Evolutionary conservation across 2,113 vertebrate genomes (phyloP).

Genomic region (Mandrillus leucophaeus): DNA sequence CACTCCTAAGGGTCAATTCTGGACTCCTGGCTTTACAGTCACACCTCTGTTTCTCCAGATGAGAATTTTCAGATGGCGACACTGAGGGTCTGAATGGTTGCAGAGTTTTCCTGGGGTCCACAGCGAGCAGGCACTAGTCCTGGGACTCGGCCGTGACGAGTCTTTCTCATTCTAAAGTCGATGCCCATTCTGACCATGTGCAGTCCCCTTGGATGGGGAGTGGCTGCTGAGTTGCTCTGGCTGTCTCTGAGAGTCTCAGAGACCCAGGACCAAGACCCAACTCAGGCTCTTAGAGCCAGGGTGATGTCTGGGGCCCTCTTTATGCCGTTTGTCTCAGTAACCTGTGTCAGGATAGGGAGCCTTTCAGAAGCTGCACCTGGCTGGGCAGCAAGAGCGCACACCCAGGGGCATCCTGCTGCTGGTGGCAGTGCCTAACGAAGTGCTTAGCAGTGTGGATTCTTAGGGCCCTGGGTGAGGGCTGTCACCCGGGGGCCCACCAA

Average conservation of each 20-base stretch:
- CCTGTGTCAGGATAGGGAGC: rapidly evolving
- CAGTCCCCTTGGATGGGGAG: rapidly evolving
- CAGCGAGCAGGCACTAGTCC: background rate
- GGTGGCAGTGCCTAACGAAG: rapidly evolving
- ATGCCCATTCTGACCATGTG: rapidly evolving
- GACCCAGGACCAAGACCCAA: background rate
- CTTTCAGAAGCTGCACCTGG: background rate
- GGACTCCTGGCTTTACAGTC: background rate
- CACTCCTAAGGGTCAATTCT: rapidly evolving
- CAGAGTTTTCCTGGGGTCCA: background rate
- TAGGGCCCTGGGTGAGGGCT: background rate
- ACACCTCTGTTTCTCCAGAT: background rate
- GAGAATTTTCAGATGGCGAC: background rate
- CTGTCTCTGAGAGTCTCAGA: background rate
- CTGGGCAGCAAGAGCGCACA: background rate
- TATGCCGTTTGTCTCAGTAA: background rate
- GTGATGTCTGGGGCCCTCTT: background rate
- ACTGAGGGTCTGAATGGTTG: background rate
- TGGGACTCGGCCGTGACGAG: rapidly evolving
- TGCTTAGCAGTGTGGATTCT: rapidly evolving
- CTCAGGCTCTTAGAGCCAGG: background rate
- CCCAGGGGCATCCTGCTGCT: background rate
- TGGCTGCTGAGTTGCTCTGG: background rate
- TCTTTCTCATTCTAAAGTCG: background rate
- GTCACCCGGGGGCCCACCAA: rapidly evolving